These are phyloP conservation scores for Drosophila buzzatii DNA, from an alignment of 2,888 invertebrate genomes.

Conservation along the genomic window DNA sequence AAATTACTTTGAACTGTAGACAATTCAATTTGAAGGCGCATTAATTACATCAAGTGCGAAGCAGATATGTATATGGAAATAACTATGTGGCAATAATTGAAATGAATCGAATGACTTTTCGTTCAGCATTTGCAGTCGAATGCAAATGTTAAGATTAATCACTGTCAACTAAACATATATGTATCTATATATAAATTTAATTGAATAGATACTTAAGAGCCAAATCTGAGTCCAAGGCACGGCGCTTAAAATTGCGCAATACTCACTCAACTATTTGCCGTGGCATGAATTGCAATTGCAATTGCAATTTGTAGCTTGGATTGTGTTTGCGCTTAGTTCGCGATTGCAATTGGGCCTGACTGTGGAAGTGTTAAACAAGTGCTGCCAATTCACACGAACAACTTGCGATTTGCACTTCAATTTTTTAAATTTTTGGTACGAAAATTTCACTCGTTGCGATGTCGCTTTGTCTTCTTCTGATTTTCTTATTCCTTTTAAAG, in stretches of 20 bases:
- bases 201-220: constrained; percentile 69
- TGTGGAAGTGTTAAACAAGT: constrained; percentile 60
- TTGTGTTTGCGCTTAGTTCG: constrained; percentile 38
- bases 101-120: constrained; percentile 57
- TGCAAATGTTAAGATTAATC: constrained; percentile 75
- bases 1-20: constrained; percentile 1
- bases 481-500: not conserved
- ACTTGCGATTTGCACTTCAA: constrained; percentile 57
- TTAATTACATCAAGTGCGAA: not conserved
- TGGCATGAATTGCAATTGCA: constrained; percentile 68
- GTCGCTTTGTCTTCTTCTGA: constrained; percentile 10
- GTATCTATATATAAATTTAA: constrained; percentile 10
- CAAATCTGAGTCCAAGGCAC: constrained; percentile 64
- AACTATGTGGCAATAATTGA: constrained; percentile 31
- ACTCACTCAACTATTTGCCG: constrained; percentile 65
- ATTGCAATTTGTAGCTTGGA: constrained; percentile 32
- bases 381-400: constrained; percentile 54
- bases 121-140: constrained; percentile 51
- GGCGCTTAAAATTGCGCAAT: constrained; percentile 66
- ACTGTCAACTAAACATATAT: constrained; percentile 69
- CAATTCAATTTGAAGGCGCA: not conserved
- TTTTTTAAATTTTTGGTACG: constrained; percentile 44
- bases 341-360: constrained; percentile 36
- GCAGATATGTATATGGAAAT: not conserved
- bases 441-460: constrained; percentile 56